phyloP scores from a whole-genome alignment of 1,140 invertebrate genomes.

The Ridgeia piscesae region DNA sequence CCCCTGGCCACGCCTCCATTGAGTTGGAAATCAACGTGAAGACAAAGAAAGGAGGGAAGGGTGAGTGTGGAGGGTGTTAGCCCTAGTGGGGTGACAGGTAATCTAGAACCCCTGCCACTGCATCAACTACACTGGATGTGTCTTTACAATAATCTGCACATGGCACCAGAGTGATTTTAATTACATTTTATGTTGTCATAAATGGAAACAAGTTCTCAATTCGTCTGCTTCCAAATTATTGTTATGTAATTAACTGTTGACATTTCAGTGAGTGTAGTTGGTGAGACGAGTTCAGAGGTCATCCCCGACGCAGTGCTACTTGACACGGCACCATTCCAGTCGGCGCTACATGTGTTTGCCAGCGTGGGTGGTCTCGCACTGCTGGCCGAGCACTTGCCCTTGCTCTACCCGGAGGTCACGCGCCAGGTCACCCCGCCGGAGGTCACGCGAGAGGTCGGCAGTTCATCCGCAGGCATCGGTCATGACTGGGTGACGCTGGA shows the following conservation, averaged over 20 bases:
- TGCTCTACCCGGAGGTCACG: slow-evolving; percentile 78
- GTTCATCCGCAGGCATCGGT: slow-evolving; percentile 35
- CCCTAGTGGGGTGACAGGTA: no score
- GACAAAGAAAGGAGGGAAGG: slow-evolving; percentile 19
- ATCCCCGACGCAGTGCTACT: neutral
- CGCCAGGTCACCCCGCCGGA: slow-evolving; percentile 52
- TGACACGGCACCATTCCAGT: neutral
- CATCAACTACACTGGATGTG: no score
- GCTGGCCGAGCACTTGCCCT: slow-evolving; percentile 80
- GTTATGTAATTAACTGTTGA: neutral
- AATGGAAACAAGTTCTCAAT: no score
- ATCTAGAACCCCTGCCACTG: no score
- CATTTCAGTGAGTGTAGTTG: neutral
- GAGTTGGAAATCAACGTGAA: slow-evolving; percentile 47
- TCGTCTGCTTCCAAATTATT: neutral
- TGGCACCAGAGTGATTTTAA: no score
- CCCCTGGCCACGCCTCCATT: slow-evolving; percentile 63
- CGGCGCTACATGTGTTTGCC: slow-evolving; percentile 71
- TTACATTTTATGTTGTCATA: no score
- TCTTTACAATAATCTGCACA: no score
- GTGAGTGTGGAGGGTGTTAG: neutral
- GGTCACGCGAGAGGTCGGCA: slow-evolving; percentile 22
- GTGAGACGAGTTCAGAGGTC: neutral
- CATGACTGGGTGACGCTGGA: slow-evolving; percentile 81
- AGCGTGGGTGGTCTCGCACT: slow-evolving; percentile 82